Base-by-base conservation (phyloP, 2,113 vertebrate species). In the Lepus europaeus region DNA sequence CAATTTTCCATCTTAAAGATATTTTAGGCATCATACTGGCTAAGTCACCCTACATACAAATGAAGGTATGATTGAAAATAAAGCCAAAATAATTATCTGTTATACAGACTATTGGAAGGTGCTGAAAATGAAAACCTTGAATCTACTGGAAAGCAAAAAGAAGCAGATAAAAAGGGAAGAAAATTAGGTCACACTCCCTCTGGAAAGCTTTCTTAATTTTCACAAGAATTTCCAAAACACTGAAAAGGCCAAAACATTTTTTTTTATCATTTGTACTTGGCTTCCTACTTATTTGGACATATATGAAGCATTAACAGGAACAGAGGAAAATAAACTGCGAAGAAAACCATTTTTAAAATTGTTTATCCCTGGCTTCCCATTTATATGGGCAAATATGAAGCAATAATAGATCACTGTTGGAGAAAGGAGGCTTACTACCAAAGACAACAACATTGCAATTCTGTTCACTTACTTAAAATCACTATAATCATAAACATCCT, bases 401-500 rank as follows among this genome's bases (percentile, higher is more conserved):
- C 56, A 33, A 0, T 92, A 39, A 80, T 39, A n/a, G 27, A 25
- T 2, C 39, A 14, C 25, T 74, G 25, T 56, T 61, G 64, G n/a
- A 5, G 66, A 92, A 69, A 6, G 61, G 39, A 89, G 13, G n/a
- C 31, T 83, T 49, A 31, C 13, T 45, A n/a, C 31, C 36, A 74
- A 29, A 80, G 45, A 45, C 45, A 45, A 45, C 72, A 81, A 80
- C 1, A 39, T 9, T 31, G 17, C 53, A 89, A 83, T 36, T 70
- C 51, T 5, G 33, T 36, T 63, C 31, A 90, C 51, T 73, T 9
- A 27, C n/a, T 86, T 85, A 74, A 88, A 89, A 45, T 45, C 45
- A 45, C 69, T 92, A 45, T 4, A 95, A 81, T 36, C 73, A 1
- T 1, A 5, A 22, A 59, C 45, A 74, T 96, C 93, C 96, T 95